Percentiles rank a stretch among this genome's conserved stretches.
phyloP scores from a whole-genome alignment of 2,113 vertebrate species.

The Caranx melampygus region DNA sequence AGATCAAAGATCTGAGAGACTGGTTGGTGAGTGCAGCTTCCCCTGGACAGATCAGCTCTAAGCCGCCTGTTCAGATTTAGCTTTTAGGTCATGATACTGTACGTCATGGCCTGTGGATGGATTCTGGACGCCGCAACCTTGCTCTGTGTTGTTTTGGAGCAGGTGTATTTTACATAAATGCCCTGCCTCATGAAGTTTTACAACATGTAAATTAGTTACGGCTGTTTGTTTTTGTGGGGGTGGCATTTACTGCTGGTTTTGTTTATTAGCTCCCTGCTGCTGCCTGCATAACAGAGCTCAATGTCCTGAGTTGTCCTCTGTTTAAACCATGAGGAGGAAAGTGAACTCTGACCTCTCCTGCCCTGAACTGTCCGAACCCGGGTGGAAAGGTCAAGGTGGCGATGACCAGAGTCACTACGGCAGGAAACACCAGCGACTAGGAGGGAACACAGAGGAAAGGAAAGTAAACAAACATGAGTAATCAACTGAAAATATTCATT shows the following conservation, averaged over 20 bases:
- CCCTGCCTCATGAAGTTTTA: neutral
- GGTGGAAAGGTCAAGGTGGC: slow-evolving; percentile 92
- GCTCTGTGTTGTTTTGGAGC: neutral
- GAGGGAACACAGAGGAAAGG: neutral
- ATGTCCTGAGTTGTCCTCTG: neutral
- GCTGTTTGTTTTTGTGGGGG: neutral
- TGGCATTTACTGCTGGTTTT: neutral
- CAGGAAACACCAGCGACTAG: slow-evolving; percentile 91
- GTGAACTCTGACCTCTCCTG: slow-evolving; percentile 91
- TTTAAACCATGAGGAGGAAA: neutral
- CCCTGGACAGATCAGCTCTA: neutral
- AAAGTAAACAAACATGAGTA: neutral
- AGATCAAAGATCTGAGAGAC: neutral
- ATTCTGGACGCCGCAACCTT: neutral
- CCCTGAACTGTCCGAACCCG: slow-evolving; percentile 97
- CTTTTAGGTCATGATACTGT: neutral
- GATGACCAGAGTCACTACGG: slow-evolving; percentile 91
- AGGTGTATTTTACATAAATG: neutral
- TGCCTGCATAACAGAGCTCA: neutral
- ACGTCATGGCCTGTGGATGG: neutral
- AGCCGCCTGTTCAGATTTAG: no score
- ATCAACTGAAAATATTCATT: neutral
- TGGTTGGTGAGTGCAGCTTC: neutral
- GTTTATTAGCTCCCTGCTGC: neutral
- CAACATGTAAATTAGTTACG: neutral